Base-by-base conservation (phyloP, 2,888 invertebrate genomes). In the Ariolimax columbianus region DNA sequence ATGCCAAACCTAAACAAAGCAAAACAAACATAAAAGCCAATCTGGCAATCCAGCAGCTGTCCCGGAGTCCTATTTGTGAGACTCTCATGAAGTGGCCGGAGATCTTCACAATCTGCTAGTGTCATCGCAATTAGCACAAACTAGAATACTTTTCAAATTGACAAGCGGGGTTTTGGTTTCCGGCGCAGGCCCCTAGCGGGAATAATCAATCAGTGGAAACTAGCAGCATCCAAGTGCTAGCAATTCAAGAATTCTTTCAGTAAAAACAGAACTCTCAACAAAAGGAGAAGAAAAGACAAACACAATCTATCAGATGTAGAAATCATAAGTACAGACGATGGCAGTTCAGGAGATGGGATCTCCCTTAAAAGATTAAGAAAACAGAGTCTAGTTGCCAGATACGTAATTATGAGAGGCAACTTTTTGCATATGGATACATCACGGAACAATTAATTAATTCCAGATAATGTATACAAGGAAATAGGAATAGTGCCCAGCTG, bases 31-130 rank as follows among this genome's bases (percentile, higher is more conserved):
- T 1, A 75, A 47, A 26, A 63, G 30, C 68, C 43, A 30, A 66
- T 66, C 79, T 68, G 68, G 47, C 79, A 66, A 79, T 63, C 79
- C 68, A 68, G 30, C 66, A 14, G 3, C 14, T 77, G 59, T 55
- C 77, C 33, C 1, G 36, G 2, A 68, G 26, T 79, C 33, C 40
- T 79, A 47, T 79, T 79, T 79, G 79, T 68, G 17, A 68, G 66
- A 47, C 66, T 47, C 68, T 79, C 66, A 43, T 23, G 43, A 43
- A 79, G 79, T 79, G 47, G 47, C 79, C 79, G 47, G 79, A n/a
- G 47, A 30, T 17, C 66, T 68, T 33, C 66, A 40, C 79, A 79
- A 79, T 79, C 79, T 79, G 79, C 79, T 47, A 79, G 79, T 79
- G 79, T 68, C 79, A 79, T 79, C 66, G 79, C 66, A 40, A 79